Conservation (phyloP, 2,888 invertebrate genomes). For the Noctua comes region DNA sequence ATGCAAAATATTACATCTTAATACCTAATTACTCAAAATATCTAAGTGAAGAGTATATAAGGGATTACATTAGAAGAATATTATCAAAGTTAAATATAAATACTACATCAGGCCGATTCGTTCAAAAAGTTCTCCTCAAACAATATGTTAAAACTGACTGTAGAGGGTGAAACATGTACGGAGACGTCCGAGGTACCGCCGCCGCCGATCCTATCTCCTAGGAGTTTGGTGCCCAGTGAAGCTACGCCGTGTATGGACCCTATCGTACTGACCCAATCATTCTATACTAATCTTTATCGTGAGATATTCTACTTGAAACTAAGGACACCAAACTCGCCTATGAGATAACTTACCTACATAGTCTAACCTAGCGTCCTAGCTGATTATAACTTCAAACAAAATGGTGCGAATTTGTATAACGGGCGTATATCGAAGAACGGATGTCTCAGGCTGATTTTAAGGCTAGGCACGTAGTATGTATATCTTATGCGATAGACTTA, state of each 20-base stretch:
- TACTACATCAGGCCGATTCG: conserved; percentile 16
- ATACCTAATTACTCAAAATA: conserved; percentile 18
- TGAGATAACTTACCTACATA: conserved; percentile 47
- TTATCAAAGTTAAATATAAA: conserved; percentile 23
- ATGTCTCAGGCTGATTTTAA: conserved; percentile 21
- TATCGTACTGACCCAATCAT: conserved; percentile 28
- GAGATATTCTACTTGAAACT: conserved; percentile 29
- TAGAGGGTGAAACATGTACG: background rate
- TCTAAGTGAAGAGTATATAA: conserved; percentile 21
- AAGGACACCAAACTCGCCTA: conserved; percentile 48
- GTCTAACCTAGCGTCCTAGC: conserved; percentile 60
- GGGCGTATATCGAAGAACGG: conserved; percentile 21
- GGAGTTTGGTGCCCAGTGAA: conserved; percentile 42
- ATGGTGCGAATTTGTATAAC: conserved; percentile 19
- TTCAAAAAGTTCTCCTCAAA: background rate
- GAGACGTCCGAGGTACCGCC: conserved; percentile 43
- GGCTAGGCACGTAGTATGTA: conserved; percentile 32
- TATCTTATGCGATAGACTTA: conserved; percentile 22
- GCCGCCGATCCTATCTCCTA: conserved; percentile 14
- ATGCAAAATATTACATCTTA: conserved; percentile 33
- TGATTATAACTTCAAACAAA: conserved; percentile 19
- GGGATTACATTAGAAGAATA: conserved; percentile 32
- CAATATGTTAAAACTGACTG: background rate
- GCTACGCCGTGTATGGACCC: conserved; percentile 31
- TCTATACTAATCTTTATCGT: conserved; percentile 21